Percentiles rank a stretch among this genome's conserved stretches.
Evolutionary conservation across 2,113 vertebrate genomes (phyloP).

Genomic region (Caretta caretta): DNA sequence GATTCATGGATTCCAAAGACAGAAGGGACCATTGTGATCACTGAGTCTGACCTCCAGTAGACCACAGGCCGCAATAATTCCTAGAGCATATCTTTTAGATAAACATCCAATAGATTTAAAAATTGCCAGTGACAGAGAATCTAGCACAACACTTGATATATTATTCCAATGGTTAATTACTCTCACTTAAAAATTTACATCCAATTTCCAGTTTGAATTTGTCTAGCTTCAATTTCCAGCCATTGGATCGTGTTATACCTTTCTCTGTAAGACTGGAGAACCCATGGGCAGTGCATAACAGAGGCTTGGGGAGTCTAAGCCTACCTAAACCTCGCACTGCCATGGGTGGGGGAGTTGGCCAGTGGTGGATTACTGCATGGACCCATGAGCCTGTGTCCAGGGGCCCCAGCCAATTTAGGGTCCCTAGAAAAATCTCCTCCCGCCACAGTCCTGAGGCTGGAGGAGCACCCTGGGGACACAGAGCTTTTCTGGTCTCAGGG

Average conservation of each 20-base stretch:
- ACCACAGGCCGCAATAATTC: background rate
- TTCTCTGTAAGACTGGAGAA: background rate
- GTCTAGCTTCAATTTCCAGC: background rate
- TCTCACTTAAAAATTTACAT: background rate
- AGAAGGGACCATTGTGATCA: background rate
- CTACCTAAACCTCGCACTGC: too few relatives aligned
- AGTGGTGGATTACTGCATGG: too few relatives aligned
- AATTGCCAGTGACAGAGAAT: background rate
- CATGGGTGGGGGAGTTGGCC: too few relatives aligned
- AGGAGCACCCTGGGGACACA: too few relatives aligned
- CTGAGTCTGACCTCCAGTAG: too few relatives aligned
- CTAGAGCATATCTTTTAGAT: background rate
- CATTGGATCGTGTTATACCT: background rate
- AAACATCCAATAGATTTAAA: background rate
- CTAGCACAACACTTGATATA: background rate
- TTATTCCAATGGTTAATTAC: background rate
- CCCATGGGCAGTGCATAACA: too few relatives aligned
- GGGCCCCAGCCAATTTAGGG: too few relatives aligned
- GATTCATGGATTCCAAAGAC: background rate
- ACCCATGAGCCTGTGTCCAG: too few relatives aligned
- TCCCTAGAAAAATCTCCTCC: too few relatives aligned
- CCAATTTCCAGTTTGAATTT: background rate
- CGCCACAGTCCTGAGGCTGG: too few relatives aligned
- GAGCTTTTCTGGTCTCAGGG: too few relatives aligned
- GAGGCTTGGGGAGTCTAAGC: too few relatives aligned